Base-by-base conservation (phyloP, 2,797 vertebrate species). In the Ambastaia sidthimunki region DNA sequence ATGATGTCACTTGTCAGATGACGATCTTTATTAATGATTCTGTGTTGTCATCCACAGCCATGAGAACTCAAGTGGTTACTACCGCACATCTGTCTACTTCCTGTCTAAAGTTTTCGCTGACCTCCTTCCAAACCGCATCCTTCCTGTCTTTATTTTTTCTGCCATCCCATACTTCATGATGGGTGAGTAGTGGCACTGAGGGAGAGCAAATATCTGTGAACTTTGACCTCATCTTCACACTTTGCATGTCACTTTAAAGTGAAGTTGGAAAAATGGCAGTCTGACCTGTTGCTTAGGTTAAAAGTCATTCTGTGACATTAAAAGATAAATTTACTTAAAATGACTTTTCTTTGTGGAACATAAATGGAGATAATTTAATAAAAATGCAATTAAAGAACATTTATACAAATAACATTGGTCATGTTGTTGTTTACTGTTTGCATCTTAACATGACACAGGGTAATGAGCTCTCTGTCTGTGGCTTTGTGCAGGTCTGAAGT, bases 111-210 rank as follows among this genome's bases (percentile, higher is more conserved):
- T 95, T 70, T 91, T 94, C 65, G 93, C 90, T 18, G 93, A 95
- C 74, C 92, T 94, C 78, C 70, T 95, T 25, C 94, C 93, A 5
- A 94, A 95, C 85, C 93, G 92, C 63, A 90, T 94, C 47, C 71
- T 95, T 15, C 93, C 93, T 5, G 89, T 94, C 69, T 76, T 93
- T 44, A 15, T 90, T 16, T 94, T 94, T 85, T 91, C 92, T 44
- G 84, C 88, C 69, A 93, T 94, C n/a, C 86, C 90, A 25, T 95
- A 95, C 88, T 95, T 91, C 41, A 94, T 94, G 94, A 94, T 95
- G 93, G 94, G 93, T 94, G 87, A 83, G 74, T 67, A 18, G 12
- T 28, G 2, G 9, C 6, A 19, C 28, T 62, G 16, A 12, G 1
- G 55, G 21, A 23, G 6, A 72, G 1, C 15, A 37, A 1, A 3